phyloP scores from a whole-genome alignment of 2,797 vertebrate species.

The Helostoma temminkii region DNA sequence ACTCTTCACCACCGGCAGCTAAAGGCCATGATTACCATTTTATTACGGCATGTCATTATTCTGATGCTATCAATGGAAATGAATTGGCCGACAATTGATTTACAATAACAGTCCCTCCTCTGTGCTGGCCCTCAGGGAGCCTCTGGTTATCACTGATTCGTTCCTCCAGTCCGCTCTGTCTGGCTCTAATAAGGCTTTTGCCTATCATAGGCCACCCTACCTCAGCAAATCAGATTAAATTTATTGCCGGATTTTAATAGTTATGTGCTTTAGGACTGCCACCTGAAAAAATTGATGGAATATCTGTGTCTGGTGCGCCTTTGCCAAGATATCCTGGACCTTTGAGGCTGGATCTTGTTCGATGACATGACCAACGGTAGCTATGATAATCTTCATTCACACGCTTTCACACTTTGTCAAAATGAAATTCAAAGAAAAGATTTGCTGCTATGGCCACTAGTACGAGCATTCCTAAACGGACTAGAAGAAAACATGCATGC shows the following conservation, averaged over 20 bases:
- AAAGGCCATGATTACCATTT: slow-evolving; percentile 72
- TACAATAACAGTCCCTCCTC: slow-evolving; percentile 64
- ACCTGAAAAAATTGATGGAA: not conserved
- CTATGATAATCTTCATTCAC: not conserved
- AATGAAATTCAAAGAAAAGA: no score
- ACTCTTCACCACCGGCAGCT: slow-evolving; percentile 49
- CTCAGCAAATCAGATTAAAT: slow-evolving; percentile 27
- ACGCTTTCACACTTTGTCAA: no score
- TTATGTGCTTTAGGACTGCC: slow-evolving; percentile 1
- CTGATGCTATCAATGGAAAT: slow-evolving; percentile 82
- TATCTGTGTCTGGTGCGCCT: not conserved
- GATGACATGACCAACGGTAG: not conserved
- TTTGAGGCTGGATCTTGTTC: slow-evolving; percentile 1
- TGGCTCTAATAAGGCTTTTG: slow-evolving; percentile 53
- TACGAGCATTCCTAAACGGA: not conserved
- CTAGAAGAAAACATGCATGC: not conserved
- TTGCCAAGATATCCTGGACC: not conserved
- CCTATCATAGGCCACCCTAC: slow-evolving; percentile 25
- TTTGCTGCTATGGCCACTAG: no score
- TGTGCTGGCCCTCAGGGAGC: slow-evolving; percentile 55
- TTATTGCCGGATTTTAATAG: slow-evolving; percentile 15
- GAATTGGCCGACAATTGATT: slow-evolving; percentile 81
- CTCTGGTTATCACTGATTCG: slow-evolving; percentile 72
- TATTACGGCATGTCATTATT: slow-evolving; percentile 75
- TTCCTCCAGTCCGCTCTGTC: slow-evolving; percentile 57